Base-by-base conservation (phyloP, 2,113 vertebrate genomes). In the Nestor notabilis region DNA sequence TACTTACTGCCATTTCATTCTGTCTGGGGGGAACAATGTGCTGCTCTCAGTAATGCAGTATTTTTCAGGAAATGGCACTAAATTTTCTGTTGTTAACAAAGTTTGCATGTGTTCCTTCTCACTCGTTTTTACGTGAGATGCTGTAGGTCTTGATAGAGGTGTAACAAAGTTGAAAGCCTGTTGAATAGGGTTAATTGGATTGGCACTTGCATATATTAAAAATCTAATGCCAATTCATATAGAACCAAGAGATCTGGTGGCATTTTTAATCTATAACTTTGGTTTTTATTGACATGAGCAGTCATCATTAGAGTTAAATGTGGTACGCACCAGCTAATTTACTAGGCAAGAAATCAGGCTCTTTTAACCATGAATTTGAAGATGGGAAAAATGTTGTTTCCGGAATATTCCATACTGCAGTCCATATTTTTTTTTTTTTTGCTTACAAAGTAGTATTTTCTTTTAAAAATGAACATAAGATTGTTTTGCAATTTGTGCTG, bases 241-340 rank as follows among this genome's bases (percentile, higher is more conserved):
- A 98, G 98, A 98, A 98, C 70, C 97, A 96, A 97, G 98, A 98
- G 98, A 98, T 98, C 98, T 99, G 98, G 97, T 98, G 98, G 98
- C 98, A 98, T 99, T 87, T 99, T 99, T 99, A 97, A 97, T 98
- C 97, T 98, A 95, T 98, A 98, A 98, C 98, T 98, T 98, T 96
- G 98, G 96, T 97, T 98, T 98, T 98, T 98, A 97, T 94, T 98
- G 98, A 98, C 98, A 91, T 96, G 98, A 98, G 98, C 97, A 92
- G 97, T 98, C 98, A 97, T 99, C 98, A 98, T 99, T 99, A 99
- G 98, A 99, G 98, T 98, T 98, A 98, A 98, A 98, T 97, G 75
- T 97, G 97, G 81, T 97, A 98, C 98, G 98, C 98, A 98, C 97
- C 97, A 98, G 96, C 98, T 97, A 97, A 98, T 98, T 94, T 97